These are phyloP conservation scores for Palaemon carinicauda DNA, from an alignment of 1,140 invertebrate genomes.

Conservation along the genomic window DNA sequence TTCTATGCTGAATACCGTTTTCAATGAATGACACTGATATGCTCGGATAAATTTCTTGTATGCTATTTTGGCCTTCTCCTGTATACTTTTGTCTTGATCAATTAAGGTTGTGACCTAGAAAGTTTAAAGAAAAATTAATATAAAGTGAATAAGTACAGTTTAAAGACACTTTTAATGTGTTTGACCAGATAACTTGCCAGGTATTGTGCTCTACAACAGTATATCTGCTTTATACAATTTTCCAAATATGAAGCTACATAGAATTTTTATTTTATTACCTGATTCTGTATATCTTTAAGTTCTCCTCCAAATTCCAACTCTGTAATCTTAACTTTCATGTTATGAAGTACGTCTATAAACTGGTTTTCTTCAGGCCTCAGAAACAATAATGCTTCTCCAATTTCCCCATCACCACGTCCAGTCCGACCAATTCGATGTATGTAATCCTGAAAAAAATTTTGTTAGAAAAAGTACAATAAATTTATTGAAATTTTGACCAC, in stretches of 20 bases:
- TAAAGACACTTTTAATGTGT: background rate
- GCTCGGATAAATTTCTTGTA: conserved; percentile 44
- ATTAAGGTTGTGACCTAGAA: conserved; percentile 15
- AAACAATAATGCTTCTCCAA: conserved; percentile 80
- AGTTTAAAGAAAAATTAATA: background rate
- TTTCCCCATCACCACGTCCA: conserved; percentile 79
- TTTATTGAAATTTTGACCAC: background rate
- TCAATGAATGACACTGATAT: conserved; percentile 44
- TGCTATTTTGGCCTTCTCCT: conserved; percentile 22
- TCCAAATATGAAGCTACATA: no score
- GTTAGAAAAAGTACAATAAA: background rate
- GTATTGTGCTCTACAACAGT: no score
- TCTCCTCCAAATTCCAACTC: conserved; percentile 27
- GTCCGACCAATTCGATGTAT: conserved; percentile 81
- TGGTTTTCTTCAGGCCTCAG: conserved; percentile 74
- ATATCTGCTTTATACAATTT: no score
- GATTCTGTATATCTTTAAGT: conserved; percentile 12
- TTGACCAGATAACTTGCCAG: background rate
- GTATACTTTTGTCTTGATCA: background rate
- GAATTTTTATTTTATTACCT: conserved; percentile 10
- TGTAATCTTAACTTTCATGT: conserved; percentile 21
- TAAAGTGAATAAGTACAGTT: background rate
- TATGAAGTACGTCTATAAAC: background rate
- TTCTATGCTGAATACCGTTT: conserved; percentile 29
- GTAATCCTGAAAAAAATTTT: conserved; percentile 87